phyloP scores from a whole-genome alignment of 1,140 invertebrate genomes.

The Latrodectus geometricus region DNA sequence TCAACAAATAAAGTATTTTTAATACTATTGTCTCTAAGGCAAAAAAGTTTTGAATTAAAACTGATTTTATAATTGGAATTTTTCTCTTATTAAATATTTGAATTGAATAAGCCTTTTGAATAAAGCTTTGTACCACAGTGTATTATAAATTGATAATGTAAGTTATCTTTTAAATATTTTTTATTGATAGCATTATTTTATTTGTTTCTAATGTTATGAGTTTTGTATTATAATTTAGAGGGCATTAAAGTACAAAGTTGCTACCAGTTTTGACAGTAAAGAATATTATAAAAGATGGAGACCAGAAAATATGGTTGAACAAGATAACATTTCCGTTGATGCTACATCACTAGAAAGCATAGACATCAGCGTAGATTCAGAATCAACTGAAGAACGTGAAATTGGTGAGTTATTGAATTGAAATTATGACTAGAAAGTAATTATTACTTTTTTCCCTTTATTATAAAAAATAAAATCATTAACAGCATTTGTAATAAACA shows the following conservation, averaged over 20 bases:
- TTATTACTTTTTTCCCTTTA: not conserved
- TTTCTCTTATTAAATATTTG: not conserved
- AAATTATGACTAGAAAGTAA: not conserved
- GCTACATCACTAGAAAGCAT: slow-evolving; percentile 68
- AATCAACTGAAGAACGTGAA: slow-evolving; percentile 66
- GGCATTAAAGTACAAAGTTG: slow-evolving; percentile 92
- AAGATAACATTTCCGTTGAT: slow-evolving; percentile 71
- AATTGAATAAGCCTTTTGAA: not conserved
- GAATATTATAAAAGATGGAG: slow-evolving; percentile 83
- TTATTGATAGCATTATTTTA: no score
- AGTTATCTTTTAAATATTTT: no score
- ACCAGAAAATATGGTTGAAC: slow-evolving; percentile 73
- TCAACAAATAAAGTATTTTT: not conserved
- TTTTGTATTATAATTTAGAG: slow-evolving; percentile 71
- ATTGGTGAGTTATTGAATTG: slow-evolving; percentile 63
- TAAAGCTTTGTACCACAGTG: no score
- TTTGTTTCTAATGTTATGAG: not conserved
- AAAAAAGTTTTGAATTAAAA: no score
- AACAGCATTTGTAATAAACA: not conserved
- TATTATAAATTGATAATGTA: no score
- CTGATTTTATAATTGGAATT: no score
- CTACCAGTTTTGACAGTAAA: slow-evolving; percentile 92
- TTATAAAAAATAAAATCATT: no score
- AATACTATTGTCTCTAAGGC: no score
- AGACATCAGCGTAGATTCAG: slow-evolving; percentile 61